Evolutionary conservation across 2,797 vertebrate genomes (phyloP).

Genomic region (Eutrigla gurnardus): DNA sequence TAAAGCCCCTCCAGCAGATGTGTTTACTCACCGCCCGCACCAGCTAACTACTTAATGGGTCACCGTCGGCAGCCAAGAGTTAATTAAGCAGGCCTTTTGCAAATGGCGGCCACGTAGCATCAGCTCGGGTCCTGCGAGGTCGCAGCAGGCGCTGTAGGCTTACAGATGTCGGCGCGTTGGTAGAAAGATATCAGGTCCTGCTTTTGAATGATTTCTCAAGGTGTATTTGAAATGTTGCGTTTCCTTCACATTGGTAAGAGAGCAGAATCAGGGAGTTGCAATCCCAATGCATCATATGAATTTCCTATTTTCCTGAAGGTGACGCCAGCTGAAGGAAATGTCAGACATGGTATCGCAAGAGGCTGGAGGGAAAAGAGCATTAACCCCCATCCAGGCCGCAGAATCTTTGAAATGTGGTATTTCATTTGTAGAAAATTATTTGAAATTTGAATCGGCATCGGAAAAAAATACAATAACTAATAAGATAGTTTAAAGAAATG

Average conservation of each 20-base stretch:
- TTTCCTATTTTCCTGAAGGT: background rate
- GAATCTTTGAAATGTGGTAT: too few relatives aligned
- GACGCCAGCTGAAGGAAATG: background rate
- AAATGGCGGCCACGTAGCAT: slow-evolving; percentile 77
- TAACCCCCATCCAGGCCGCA: background rate
- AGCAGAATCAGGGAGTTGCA: background rate
- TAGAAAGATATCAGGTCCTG: background rate
- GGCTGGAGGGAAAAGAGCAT: background rate
- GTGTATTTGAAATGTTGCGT: background rate
- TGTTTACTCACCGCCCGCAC: slow-evolving; percentile 88
- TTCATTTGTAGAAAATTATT: background rate
- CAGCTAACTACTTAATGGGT: slow-evolving; percentile 94
- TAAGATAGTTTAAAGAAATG: too few relatives aligned
- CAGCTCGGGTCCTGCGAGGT: slow-evolving; percentile 46
- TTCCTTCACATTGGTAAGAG: background rate
- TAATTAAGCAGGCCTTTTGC: slow-evolving; percentile 89
- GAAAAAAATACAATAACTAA: too few relatives aligned
- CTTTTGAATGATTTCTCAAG: background rate
- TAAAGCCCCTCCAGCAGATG: slow-evolving; percentile 90
- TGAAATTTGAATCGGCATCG: background rate
- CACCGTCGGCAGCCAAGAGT: slow-evolving; percentile 88
- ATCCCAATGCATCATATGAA: background rate
- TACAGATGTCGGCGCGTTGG: slow-evolving; percentile 18
- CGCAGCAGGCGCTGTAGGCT: slow-evolving; percentile 20
- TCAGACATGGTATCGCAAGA: background rate